Base-by-base conservation (phyloP, 2,797 vertebrate genomes). In the Lindbergichthys nudifrons region DNA sequence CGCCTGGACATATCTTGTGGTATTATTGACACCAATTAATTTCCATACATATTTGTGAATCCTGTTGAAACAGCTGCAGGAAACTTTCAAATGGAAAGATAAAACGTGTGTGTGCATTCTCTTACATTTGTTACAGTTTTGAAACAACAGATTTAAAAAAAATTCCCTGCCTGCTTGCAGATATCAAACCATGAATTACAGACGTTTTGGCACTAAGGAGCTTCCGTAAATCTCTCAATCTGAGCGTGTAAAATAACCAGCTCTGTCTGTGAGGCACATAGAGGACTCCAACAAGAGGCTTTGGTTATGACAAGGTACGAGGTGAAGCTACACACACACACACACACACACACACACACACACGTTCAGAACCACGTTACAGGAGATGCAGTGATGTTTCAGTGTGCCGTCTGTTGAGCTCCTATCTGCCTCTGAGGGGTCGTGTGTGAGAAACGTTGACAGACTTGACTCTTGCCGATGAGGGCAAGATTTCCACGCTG, bases 401-500 rank as follows among this genome's bases (percentile, higher is more conserved):
- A 5, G 6, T 51, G 69, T 82, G 45, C 76, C 69, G 74, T 64
- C 51, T 0, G 13, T 73, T 54, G 32, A 52, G 30, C 66, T 61
- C 23, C 46, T 73, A 0, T 72, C 14, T 59, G 73, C 66, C 59
- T 66, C 39, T 46, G 32, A 57, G 46, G 41, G 21, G 16, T 16
- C 23, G 26, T 26, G 26, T 26, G 32, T 36, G 12, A 13, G 47
- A 48, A 51, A 3, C 3, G 3, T 62, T 70, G 32, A 59, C 32
- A 6, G 43, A 60, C 70, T 51, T 1, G 36, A 60, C 13, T 68
- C 18, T 3, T 47, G 52, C 64, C 57, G 53, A 75, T 43, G 3
- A 50, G 21, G 36, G 65, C 82, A 12, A 67, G 52, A 26, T 81
- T 70, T 80, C 59, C 51, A 19, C 32, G 59, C 69, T n/a, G 54